phyloP scores from a whole-genome alignment of 2,113 vertebrate genomes.

The Toxotes chatareus region DNA sequence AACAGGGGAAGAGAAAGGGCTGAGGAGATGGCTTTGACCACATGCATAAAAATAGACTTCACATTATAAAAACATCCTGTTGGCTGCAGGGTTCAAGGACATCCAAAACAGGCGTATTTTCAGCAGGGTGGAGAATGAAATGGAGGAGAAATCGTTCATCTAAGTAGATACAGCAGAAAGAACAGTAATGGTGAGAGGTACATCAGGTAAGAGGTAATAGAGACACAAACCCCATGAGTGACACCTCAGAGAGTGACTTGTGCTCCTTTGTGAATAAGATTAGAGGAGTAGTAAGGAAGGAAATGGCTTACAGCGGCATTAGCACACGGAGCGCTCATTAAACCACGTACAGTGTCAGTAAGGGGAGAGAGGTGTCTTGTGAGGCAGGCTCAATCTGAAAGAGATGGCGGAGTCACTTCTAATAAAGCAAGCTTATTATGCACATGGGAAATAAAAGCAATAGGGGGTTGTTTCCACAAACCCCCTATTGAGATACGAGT shows the following conservation, averaged over 20 bases:
- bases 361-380: constrained; percentile 47
- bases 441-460: constrained; percentile 60
- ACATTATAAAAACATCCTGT: constrained; percentile 36
- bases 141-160: constrained; percentile 25
- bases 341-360: constrained; percentile 69
- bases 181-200: constrained; percentile 54
- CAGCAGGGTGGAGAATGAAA: constrained; percentile 13
- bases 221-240: constrained; percentile 62
- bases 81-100: constrained; percentile 59
- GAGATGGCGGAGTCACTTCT: constrained; percentile 57
- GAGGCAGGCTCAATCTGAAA: constrained; percentile 59
- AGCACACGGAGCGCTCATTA: constrained; percentile 74
- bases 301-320: constrained; percentile 73
- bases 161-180: constrained; percentile 26
- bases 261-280: constrained; percentile 77
- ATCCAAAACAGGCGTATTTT: constrained; percentile 24
- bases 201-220: constrained; percentile 59
- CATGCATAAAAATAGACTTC: constrained; percentile 37
- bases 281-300: constrained; percentile 57
- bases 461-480: constrained; percentile 20
- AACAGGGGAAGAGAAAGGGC: background rate
- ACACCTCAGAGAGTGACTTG: constrained; percentile 69
- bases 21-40: constrained; percentile 24
- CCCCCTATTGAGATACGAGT: constrained; percentile 25
- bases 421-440: constrained; percentile 61